A percentile compares a stretch with the other conserved stretches of the same genome.
These are phyloP conservation scores for Gasterosteus aculeatus DNA, from an alignment of 2,113 vertebrate species.

Conservation along the genomic window DNA sequence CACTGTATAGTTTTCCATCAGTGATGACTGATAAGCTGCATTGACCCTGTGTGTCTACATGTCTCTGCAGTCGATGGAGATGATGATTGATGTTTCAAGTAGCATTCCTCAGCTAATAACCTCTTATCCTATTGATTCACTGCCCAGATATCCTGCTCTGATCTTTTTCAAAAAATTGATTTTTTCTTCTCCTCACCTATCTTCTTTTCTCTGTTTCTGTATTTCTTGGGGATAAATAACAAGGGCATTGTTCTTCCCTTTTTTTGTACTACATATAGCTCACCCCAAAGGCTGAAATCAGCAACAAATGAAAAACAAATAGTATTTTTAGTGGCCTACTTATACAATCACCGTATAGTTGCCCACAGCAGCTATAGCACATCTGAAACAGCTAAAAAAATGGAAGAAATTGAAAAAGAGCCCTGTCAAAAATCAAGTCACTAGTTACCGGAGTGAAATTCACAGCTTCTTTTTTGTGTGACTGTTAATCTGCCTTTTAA, in stretches of 20 bases:
- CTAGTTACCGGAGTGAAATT: slow-evolving; percentile 30
- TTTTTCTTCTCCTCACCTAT: slow-evolving; percentile 54
- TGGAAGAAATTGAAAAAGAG: slow-evolving; percentile 48
- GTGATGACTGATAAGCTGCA: slow-evolving; percentile 58
- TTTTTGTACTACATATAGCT: slow-evolving; percentile 30
- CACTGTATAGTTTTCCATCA: slow-evolving; percentile 50
- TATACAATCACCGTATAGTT: slow-evolving; percentile 58
- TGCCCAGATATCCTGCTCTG: slow-evolving; percentile 63
- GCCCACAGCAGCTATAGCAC: slow-evolving; percentile 42
- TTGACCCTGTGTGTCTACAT: slow-evolving; percentile 67
- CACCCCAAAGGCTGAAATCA: slow-evolving; percentile 36
- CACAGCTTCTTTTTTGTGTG: slow-evolving; percentile 2
- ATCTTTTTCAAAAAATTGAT: slow-evolving; percentile 71
- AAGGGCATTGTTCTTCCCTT: slow-evolving; percentile 15
- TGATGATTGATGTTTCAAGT: slow-evolving; percentile 78
- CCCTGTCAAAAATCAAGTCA: slow-evolving; percentile 41
- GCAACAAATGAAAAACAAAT: slow-evolving; percentile 55
- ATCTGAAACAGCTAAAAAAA: slow-evolving; percentile 26
- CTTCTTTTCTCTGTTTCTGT: slow-evolving; percentile 40
- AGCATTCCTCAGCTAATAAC: slow-evolving; percentile 79
- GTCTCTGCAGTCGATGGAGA: slow-evolving; percentile 68
- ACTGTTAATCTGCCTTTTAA: slow-evolving; percentile 17
- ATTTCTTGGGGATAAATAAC: slow-evolving; percentile 46
- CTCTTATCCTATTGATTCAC: slow-evolving; percentile 79
- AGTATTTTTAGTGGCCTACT: slow-evolving; percentile 49